Evolutionary conservation across 1,140 invertebrate genomes (phyloP).

Genomic region (Apolygus lucorum): DNA sequence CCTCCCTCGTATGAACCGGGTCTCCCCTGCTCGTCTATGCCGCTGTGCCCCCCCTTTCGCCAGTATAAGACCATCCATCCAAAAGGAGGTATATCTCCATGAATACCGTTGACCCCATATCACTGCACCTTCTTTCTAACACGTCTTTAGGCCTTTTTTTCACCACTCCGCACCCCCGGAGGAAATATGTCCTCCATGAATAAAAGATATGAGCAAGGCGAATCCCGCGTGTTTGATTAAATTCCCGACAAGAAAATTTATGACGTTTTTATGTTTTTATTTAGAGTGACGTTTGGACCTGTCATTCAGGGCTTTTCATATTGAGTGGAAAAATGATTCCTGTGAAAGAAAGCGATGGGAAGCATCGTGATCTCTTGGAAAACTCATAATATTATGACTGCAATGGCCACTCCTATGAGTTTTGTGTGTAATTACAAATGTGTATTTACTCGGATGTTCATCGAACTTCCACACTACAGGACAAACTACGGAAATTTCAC

Average conservation of each 20-base stretch:
- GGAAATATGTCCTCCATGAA: background rate
- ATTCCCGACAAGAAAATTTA: background rate
- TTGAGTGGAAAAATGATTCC: no score
- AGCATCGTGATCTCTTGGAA: no score
- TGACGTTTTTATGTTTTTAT: background rate
- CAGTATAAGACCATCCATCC: background rate
- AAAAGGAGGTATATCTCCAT: background rate
- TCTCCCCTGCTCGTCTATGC: background rate
- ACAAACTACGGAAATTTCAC: no score
- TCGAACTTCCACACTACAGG: no score
- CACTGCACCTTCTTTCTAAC: background rate
- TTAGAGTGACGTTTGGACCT: background rate
- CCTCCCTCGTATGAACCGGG: background rate
- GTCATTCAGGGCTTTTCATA: background rate
- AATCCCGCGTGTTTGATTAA: background rate
- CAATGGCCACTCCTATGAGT: no score
- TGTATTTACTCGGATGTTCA: no score
- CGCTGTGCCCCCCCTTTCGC: background rate
- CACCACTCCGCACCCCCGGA: background rate
- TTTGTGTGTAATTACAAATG: no score
- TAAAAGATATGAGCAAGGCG: background rate
- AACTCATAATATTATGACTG: no score
- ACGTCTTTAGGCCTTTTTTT: background rate
- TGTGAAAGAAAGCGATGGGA: no score
- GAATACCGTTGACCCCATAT: background rate